Base-by-base conservation (phyloP, 2,888 invertebrate species). In the Spicauda simplicius region DNA sequence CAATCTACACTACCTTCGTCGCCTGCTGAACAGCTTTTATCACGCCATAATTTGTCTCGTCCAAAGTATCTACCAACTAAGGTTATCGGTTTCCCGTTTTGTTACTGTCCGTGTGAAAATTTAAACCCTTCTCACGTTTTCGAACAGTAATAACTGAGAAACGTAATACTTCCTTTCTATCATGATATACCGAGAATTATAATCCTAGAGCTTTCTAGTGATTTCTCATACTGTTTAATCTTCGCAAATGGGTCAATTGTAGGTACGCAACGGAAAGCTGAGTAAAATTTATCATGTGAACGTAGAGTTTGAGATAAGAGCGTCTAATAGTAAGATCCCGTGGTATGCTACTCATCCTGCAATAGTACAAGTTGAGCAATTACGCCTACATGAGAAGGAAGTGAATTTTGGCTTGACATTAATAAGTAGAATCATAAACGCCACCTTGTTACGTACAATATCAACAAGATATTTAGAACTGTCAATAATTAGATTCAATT, bases 111-210 rank as follows among this genome's bases (percentile, higher is more conserved):
- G 45, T 48, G 10, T 64, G 56, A 56, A 64, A n/a, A 57, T 57
- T 33, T 37, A 50, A 57, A 57, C 33, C 37, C 33, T 10, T 57
- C 50, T 64, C 63, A 30, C 52, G 64, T 48, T 56, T 64, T 37
- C 1, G 33, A 33, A n/a, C 41, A 48, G 48, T 48, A 60, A 60
- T 33, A 18, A 33, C 11, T 57, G 18, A 52, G 60, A 60, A 59
- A 59, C 59, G n/a, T 37, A 60, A 48, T 59, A 59, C 50, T 50
- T 50, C 52, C 60, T 52, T 16, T 50, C 20, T 20, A 59, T 16
- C 16, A 25, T 58, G 52, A 60, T 60, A 33, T 52, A 60, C 33
- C 0, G 52, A 59, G 50, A 5, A 18, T 59, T 16, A 16, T 45
- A 48, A 30, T 50, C 25, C 45, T 48, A 25, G 12, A 16, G 25